A percentile compares a stretch with the other conserved stretches of the same genome.
phyloP scores from a whole-genome alignment of 2,113 vertebrate species.

The Labrus mixtus region DNA sequence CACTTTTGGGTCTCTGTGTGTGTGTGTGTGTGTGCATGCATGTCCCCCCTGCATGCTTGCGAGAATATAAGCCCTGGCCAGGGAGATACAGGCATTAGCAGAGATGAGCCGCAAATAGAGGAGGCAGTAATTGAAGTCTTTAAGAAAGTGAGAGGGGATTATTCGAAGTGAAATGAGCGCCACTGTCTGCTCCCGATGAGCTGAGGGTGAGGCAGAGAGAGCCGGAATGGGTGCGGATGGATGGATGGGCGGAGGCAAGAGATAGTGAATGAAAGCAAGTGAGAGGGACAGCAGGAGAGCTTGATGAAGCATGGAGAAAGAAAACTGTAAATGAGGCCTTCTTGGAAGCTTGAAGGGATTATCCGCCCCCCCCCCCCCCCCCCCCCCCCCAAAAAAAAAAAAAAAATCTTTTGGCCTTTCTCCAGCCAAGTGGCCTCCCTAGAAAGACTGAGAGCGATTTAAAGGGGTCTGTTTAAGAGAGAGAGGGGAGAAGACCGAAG shows the following conservation, averaged over 20 bases:
- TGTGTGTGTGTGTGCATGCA: slow-evolving; percentile 16
- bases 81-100: slow-evolving; percentile 83
- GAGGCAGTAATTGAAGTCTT: slow-evolving; percentile 84
- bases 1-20: slow-evolving; percentile 6
- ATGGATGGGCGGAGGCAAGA: slow-evolving; percentile 41
- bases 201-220: slow-evolving; percentile 57
- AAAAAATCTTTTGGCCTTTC: slow-evolving; percentile 55
- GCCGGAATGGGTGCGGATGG: slow-evolving; percentile 48
- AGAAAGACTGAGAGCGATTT: slow-evolving; percentile 63
- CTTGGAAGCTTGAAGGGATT: slow-evolving; percentile 75
- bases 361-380: slow-evolving; percentile 47
- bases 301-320: slow-evolving; percentile 69
- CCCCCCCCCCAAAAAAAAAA: slow-evolving; percentile 9
- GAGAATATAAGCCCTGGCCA: slow-evolving; percentile 72
- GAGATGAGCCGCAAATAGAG: slow-evolving; percentile 80
- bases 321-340: slow-evolving; percentile 79
- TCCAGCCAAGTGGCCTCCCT: slow-evolving; percentile 66
- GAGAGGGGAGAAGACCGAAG: slow-evolving; percentile 26
- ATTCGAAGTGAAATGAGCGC: slow-evolving; percentile 74
- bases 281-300: slow-evolving; percentile 60
- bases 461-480: slow-evolving; percentile 54
- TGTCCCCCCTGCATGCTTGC: slow-evolving; percentile 36
- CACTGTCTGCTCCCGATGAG: slow-evolving; percentile 72
- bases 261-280: slow-evolving; percentile 40
- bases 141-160: slow-evolving; percentile 84